phyloP scores from a whole-genome alignment of 92 coral and sea anemone genomes.

The Zoanthus sociatus region DNA sequence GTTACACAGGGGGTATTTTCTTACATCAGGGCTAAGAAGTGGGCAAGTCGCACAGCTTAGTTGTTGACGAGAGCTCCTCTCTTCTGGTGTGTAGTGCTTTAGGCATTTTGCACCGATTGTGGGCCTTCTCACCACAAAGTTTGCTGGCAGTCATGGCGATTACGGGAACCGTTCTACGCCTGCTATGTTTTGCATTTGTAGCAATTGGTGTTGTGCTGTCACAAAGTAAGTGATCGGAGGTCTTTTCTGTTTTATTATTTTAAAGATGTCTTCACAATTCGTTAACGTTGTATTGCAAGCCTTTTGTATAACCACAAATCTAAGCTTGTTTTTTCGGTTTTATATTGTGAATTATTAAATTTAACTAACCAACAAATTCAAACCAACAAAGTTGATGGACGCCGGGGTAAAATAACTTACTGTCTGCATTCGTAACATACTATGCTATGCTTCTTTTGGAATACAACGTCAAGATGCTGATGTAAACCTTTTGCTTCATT shows the following conservation, averaged over 20 bases:
- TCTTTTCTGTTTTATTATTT: not conserved
- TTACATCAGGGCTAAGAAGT: slow-evolving; percentile 46
- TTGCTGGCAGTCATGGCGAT: slow-evolving; percentile 23
- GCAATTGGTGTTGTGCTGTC: slow-evolving; percentile 2
- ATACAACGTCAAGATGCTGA: not conserved
- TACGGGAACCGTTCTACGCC: not conserved
- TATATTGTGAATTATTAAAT: not conserved
- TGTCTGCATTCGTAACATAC: not conserved
- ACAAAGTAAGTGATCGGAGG: not conserved
- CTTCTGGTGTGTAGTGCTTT: slow-evolving; percentile 41
- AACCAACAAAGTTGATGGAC: not conserved
- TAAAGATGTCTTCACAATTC: not conserved
- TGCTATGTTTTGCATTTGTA: not conserved
- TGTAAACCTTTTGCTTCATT: not conserved
- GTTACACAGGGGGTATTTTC: slow-evolving; percentile 32
- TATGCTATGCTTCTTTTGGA: slow-evolving; percentile 6
- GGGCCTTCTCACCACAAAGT: slow-evolving; percentile 46
- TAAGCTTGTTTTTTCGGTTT: not conserved
- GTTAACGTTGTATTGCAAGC: not conserved
- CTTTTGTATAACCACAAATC: not conserved
- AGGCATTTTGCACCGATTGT: slow-evolving; percentile 33
- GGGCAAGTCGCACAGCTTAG: slow-evolving; percentile 49
- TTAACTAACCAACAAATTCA: not conserved
- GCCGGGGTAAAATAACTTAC: not conserved
- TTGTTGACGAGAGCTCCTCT: slow-evolving; percentile 45